Base-by-base conservation (phyloP, 2,797 vertebrate species). In the Gallinago solitaria region DNA sequence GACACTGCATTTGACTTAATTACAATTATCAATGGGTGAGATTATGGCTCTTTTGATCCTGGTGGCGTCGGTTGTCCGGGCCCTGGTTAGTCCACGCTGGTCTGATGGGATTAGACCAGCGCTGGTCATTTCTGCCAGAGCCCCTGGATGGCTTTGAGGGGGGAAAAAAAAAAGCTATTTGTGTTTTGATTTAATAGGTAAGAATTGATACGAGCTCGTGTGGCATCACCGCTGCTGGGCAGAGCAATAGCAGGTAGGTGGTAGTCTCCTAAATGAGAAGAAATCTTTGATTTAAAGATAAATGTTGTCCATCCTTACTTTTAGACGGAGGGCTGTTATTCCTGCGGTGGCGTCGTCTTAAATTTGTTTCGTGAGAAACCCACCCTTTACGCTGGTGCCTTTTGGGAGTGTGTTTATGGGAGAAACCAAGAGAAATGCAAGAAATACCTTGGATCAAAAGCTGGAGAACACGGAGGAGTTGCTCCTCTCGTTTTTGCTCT, bases 181-280 rank as follows among this genome's bases (percentile, higher is more conserved):
- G 37, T 11, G 2, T 83, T 87, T 86, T 47, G 25, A n/a, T 63
- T 84, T 18, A 17, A 1, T n/a, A 15, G 12, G 13, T 57, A 7
- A 50, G 41, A 90, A 56, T 24, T 39, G 9, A 23, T 48, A 24
- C 0, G 2, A 54, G 20, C 24, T 74, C 0, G 0, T 71, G 9
- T 37, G 56, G 13, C 51, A 45, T 82, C n/a, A 6, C 43, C 39
- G 20, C 19, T 51, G 0, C 32, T 24, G 67, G 27, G 57, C 77
- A 90, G 54, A 65, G 76, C 61, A 69, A 0, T 54, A 30, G 35
- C 33, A 32, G 59, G 43, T 59, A 48, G 43, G 63, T 59, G 83
- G 78, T 61, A 59, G 30, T 45, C 53, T 71, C 48, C 37, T 83
- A 35, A 75, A 35, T 45, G 18, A 45, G 75, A 63, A 51, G 16